Base-by-base conservation (phyloP, 2,797 vertebrate genomes). In the Buceros bicornis region DNA sequence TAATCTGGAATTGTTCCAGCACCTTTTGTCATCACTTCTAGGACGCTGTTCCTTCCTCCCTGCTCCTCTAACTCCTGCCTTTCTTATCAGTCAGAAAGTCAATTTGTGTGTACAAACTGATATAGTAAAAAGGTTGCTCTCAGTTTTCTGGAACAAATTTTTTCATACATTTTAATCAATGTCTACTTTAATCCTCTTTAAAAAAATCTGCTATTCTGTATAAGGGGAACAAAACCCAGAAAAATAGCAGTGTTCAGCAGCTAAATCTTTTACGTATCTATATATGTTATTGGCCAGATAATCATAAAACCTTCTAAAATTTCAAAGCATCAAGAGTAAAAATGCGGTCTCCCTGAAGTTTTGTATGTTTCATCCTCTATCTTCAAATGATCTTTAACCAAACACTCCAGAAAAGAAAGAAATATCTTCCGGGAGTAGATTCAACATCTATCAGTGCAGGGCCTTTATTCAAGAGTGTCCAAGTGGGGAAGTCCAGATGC, bases 161-260 rank as follows among this genome's bases (percentile, higher is more conserved):
- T 72, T 92, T 74, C 31, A 71, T 71, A 43, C 26, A 50, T 94
- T 92, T 92, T 82, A 89, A 77, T 79, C 51, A 80, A 66, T 24
- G 10, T 76, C 25, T 72, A 22, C 42, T 65, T 83, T 66, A 82
- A 71, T 70, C 48, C 16, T 66, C 18, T 71, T n/a, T 13, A 26
- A 50, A 6, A 20, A 66, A 78, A 70, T 4, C 40, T 56, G 7
- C 3, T 62, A 5, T 62, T 84, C 60, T 56, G 35, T 57, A 45
- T 37, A 70, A 91, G 12, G 5, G 47, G 11, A 82, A 53, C 7
- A 73, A 86, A 85, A 42, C 89, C 11, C 6, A 40, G 43, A 29
- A 87, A 56, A 74, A 28, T 12, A 16, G 24, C 9, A 60, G n/a
- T 28, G 8, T 74, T 81, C 40, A 88, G 43, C 18, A 83, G 20